These are phyloP conservation scores for Lucilia sericata DNA, from an alignment of 1,140 invertebrate species.

Conservation along the genomic window DNA sequence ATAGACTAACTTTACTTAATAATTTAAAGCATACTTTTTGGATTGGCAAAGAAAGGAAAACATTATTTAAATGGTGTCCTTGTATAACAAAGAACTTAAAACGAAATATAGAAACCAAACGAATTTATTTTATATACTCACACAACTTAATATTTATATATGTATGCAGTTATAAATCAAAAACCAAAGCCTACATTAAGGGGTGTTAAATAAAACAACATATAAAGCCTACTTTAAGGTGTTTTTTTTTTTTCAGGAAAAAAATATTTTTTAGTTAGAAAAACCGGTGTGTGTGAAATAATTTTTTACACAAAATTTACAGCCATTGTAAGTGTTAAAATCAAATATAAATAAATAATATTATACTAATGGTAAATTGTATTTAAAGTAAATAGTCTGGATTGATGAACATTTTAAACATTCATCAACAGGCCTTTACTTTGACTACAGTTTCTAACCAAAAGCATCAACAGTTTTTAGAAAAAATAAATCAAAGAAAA, in stretches of 20 bases:
- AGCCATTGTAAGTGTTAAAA: constrained; percentile 30
- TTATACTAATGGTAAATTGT: constrained; percentile 57
- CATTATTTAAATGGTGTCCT: background rate
- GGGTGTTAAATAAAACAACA: background rate
- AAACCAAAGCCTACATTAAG: too few relatives aligned
- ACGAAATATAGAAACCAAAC: background rate
- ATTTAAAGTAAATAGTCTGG: constrained; percentile 68
- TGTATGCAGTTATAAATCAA: too few relatives aligned
- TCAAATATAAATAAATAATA: background rate
- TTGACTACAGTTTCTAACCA: constrained; percentile 65
- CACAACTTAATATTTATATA: too few relatives aligned
- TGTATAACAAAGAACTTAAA: background rate
- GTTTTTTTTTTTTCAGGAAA: background rate
- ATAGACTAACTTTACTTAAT: background rate
- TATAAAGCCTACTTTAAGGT: background rate
- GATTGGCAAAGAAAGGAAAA: background rate
- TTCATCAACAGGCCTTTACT: constrained; percentile 68
- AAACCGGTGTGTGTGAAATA: background rate
- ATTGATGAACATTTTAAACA: constrained; percentile 65
- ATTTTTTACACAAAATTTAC: constrained; percentile 5
- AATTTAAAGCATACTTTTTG: background rate
- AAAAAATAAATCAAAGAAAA: background rate
- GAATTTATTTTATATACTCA: too few relatives aligned
- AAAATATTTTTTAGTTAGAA: background rate
- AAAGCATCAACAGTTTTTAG: constrained; percentile 54